Conservation (phyloP, 2,113 vertebrate species). For the Cynoglossus semilaevis region DNA sequence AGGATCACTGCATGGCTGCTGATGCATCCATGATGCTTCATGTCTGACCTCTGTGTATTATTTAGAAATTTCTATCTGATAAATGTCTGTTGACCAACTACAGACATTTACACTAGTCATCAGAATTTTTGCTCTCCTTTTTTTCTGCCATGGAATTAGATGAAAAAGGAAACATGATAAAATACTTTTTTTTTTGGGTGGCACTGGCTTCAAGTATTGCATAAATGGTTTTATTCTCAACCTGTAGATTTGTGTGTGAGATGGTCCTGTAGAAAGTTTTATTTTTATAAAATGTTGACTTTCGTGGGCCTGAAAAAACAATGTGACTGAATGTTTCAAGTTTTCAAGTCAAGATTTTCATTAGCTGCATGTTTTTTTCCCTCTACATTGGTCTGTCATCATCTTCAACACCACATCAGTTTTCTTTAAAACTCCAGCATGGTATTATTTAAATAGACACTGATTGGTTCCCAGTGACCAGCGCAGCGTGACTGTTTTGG, state of each 20-base stretch:
- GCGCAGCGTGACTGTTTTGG: neutral
- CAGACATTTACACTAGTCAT: neutral
- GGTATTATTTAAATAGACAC: neutral
- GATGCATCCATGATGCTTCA: too few species aligned
- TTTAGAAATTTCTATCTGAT: slow-evolving; percentile 9
- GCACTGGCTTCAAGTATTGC: too few species aligned
- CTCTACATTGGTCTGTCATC: neutral
- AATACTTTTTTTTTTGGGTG: neutral
- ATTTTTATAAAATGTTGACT: neutral
- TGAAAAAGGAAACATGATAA: neutral
- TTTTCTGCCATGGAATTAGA: slow-evolving; percentile 23
- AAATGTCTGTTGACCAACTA: neutral
- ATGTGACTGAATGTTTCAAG: too few species aligned
- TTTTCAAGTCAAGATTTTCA: too few species aligned
- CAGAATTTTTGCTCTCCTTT: slow-evolving; percentile 6
- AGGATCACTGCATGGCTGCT: neutral
- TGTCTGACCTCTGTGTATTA: neutral
- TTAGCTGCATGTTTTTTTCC: too few species aligned
- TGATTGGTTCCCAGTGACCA: neutral
- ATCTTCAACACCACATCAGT: neutral
- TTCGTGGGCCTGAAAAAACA: neutral
- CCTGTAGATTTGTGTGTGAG: too few species aligned
- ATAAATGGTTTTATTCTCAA: too few species aligned
- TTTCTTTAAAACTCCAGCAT: neutral
- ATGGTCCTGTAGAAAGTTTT: neutral